Evolutionary conservation across 2,888 invertebrate species (phyloP).

Genomic region (Platypus cylindrus): DNA sequence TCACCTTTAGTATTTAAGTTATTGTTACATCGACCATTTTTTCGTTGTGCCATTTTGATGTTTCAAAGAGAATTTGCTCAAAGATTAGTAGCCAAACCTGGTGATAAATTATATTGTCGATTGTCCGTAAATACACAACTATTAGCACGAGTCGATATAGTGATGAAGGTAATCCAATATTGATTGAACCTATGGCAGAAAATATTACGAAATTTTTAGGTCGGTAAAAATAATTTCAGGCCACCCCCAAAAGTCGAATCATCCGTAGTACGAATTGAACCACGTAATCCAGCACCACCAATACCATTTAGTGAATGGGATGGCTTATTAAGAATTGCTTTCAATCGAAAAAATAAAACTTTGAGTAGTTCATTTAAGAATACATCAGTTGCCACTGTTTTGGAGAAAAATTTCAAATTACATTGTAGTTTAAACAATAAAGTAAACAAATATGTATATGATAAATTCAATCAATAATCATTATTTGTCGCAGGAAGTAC

Average conservation of each 20-base stretch:
- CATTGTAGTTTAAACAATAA: constrained; percentile 79
- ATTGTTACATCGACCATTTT: constrained; percentile 69
- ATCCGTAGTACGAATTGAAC: constrained; percentile 93
- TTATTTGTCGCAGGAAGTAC: constrained; percentile 48
- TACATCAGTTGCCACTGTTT: constrained; percentile 62
- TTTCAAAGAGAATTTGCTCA: constrained; percentile 98
- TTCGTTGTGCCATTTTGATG: constrained; percentile 94
- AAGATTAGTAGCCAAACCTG: constrained; percentile 89
- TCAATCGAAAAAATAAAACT: constrained; percentile 94
- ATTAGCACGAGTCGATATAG: constrained; percentile 83
- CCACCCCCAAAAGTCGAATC: constrained; percentile 99
- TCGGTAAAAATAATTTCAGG: constrained; percentile 95
- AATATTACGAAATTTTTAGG: too few species aligned
- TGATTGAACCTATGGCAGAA: too few species aligned
- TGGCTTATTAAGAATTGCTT: constrained; percentile 87
- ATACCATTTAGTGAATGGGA: constrained; percentile 98
- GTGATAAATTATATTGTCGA: constrained; percentile 93
- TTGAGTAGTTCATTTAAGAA: constrained; percentile 82
- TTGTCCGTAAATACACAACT: constrained; percentile 94
- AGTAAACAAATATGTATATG: constrained; percentile 34
- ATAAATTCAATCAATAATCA: background rate
- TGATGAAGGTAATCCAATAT: constrained; percentile 70
- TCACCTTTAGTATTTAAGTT: constrained; percentile 94
- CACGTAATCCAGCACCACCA: constrained; percentile 91
- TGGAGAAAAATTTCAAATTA: constrained; percentile 84